These are phyloP conservation scores for Leptocoma aspasia DNA, from an alignment of 2,113 vertebrate species.

Conservation along the genomic window DNA sequence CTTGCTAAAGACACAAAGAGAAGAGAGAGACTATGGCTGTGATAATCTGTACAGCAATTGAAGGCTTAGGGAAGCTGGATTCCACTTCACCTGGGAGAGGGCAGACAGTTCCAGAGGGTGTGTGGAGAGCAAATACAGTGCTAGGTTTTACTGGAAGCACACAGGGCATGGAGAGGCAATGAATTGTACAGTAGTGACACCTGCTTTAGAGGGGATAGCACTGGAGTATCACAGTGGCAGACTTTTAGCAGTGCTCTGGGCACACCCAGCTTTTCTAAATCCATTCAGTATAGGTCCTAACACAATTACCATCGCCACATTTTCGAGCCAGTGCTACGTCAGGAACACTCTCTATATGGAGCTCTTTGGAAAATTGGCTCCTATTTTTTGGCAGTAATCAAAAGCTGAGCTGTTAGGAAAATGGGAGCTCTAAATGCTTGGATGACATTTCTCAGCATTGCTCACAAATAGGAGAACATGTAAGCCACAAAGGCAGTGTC, in stretches of 20 bases:
- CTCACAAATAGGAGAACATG: neutral
- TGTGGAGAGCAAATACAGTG: neutral
- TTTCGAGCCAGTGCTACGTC: neutral
- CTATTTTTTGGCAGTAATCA: constrained; percentile 32
- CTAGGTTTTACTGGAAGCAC: neutral
- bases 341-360: neutral
- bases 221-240: neutral
- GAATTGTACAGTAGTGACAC: neutral
- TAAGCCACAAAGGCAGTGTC: neutral
- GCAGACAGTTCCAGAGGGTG: neutral
- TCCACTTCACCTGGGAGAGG: neutral
- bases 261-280: neutral
- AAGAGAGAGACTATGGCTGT: neutral
- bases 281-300: neutral
- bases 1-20: neutral
- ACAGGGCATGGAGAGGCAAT: neutral
- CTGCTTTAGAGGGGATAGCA: neutral
- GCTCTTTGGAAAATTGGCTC: constrained; percentile 47
- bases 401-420: constrained; percentile 39
- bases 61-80: neutral
- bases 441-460: constrained; percentile 20
- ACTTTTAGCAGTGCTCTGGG: neutral
- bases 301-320: neutral
- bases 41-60: neutral
- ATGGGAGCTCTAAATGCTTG: constrained; percentile 10